These are phyloP conservation scores for Caenorhabditis sinica DNA, from an alignment of 2,888 invertebrate genomes.

Conservation along the genomic window DNA sequence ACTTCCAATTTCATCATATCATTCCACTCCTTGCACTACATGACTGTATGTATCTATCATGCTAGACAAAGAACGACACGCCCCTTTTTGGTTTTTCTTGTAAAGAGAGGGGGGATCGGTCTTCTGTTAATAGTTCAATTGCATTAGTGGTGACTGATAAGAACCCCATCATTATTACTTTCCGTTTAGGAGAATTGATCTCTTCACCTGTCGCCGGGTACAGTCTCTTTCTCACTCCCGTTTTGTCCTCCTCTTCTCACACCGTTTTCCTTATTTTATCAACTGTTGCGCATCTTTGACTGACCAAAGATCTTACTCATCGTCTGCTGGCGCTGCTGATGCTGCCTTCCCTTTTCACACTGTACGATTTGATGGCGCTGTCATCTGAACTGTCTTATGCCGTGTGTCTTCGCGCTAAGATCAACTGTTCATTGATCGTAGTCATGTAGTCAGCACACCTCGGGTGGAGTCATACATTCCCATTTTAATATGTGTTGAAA, in stretches of 20 bases:
- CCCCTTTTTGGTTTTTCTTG: slow-evolving; percentile 13
- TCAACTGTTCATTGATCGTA: slow-evolving; percentile 42
- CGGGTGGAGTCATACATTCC: slow-evolving; percentile 38
- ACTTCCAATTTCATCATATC: slow-evolving; percentile 28
- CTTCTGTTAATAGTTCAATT: slow-evolving; percentile 29
- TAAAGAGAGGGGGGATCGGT: not conserved
- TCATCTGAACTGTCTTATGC: slow-evolving; percentile 31
- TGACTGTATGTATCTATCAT: not conserved
- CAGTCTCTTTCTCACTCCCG: slow-evolving; percentile 17
- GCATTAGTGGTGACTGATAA: slow-evolving; percentile 22
- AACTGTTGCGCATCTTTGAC: slow-evolving; percentile 31
- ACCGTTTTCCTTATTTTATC: slow-evolving; percentile 30
- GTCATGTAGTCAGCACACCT: slow-evolving; percentile 36
- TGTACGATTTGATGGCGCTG: slow-evolving; percentile 48
- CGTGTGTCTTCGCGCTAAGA: slow-evolving; percentile 21
- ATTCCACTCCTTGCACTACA: slow-evolving; percentile 20
- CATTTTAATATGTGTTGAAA: slow-evolving; percentile 8
- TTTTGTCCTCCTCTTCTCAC: slow-evolving; percentile 16
- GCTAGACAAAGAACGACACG: slow-evolving; percentile 12
- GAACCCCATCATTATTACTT: slow-evolving; percentile 4
- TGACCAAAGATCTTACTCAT: slow-evolving; percentile 50
- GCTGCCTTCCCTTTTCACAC: slow-evolving; percentile 17
- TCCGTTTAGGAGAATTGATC: slow-evolving; percentile 34
- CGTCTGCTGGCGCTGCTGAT: slow-evolving; percentile 19
- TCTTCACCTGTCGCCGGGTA: slow-evolving; percentile 13